Evolutionary conservation across 2,888 invertebrate genomes (phyloP).

Genomic region (Eupithecia inturbata): DNA sequence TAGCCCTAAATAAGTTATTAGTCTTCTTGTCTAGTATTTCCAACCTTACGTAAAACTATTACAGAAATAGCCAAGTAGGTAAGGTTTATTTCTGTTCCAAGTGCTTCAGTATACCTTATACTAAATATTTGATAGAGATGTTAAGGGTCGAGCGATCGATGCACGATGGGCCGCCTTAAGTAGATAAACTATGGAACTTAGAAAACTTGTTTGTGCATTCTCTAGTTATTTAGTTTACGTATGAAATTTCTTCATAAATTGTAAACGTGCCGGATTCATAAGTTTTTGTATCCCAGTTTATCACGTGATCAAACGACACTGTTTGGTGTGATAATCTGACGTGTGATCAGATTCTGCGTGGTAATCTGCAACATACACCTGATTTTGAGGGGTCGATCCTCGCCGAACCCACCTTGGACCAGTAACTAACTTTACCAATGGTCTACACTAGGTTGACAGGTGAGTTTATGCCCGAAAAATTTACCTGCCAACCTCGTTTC

Average conservation of each 20-base stretch:
- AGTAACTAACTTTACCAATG: too few species aligned
- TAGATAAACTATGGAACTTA: background rate
- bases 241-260: too few species aligned
- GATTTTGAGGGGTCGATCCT: too few species aligned
- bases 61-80: background rate
- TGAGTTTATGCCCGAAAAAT: background rate
- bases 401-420: too few species aligned
- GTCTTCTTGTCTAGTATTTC: background rate
- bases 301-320: too few species aligned
- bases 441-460: background rate
- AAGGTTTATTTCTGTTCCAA: background rate
- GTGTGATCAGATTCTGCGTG: too few species aligned
- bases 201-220: background rate
- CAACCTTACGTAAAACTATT: background rate
- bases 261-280: too few species aligned
- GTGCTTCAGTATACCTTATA: slow-evolving; percentile 16
- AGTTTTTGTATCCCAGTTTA: too few species aligned
- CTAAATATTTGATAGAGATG: slow-evolving; percentile 28
- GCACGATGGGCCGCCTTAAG: background rate
- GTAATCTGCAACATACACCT: too few species aligned
- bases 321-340: too few species aligned
- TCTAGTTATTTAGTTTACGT: background rate
- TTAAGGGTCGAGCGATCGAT: slow-evolving; percentile 28
- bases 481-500: background rate
- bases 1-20: background rate